Base-by-base conservation (phyloP, 2,888 invertebrate genomes). In the Ametastegia equiseti region DNA sequence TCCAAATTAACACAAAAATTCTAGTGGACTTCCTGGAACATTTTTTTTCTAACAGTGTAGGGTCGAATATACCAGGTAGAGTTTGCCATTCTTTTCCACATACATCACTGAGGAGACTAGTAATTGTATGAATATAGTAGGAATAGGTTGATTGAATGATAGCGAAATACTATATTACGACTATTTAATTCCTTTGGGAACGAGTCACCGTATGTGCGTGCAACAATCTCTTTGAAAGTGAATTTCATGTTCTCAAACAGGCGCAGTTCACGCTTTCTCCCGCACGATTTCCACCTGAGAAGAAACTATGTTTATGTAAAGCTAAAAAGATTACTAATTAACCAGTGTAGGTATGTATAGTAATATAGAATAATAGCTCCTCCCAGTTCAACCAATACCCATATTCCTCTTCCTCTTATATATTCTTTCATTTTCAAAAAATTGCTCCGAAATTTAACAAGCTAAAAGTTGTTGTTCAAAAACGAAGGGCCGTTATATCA, bases 191-290 rank as follows among this genome's bases (percentile, higher is more conserved):
- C 47, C 15, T 71, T 71, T 30, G 15, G 15, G 7, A 71, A 47
- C 47, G 71, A 71, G 47, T 63, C 63, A 33, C 63, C 63, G 13
- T 73, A 47, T 47, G 54, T 60, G 78, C 60, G 60, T 60, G 78
- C 57, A 78, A 78, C 60, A 83, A 85, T 85, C 81, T 81, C 63
- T 71, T 81, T 71, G 88, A 88, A 88, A 88, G 88, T 87, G 85
- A 88, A 88, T 87, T 86, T 81, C 83, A 81, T 82, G 85, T 84
- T 81, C 50, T 63, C 80, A 82, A 80, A 69, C 78, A 69, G n/a
- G n/a, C n/a, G 69, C 78, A 83, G 87, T 89, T 88, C 86, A 88
- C 88, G 88, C 89, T 89, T 89, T 89, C 89, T 88, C 89, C 85
- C 82, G 85, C 86, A 84, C 86, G 87, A 87, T 89, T 89, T 88